Percentiles rank a stretch among this genome's conserved stretches.
Conservation (phyloP, 2,797 vertebrate species). For the Podarcis lilfordi region DNA sequence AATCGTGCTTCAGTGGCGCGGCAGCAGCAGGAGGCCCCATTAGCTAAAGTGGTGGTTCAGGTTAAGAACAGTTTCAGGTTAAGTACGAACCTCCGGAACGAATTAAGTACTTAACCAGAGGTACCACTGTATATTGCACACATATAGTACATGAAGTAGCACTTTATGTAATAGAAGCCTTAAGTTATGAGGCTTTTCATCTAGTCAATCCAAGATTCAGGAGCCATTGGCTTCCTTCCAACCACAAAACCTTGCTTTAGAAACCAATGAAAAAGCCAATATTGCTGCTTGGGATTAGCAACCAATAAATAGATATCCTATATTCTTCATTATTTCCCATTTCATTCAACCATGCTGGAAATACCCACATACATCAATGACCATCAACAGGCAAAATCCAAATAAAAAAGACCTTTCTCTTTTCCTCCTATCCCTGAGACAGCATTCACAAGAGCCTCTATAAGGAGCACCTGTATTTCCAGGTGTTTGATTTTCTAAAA, state of each 20-base stretch:
- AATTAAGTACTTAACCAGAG: too few species aligned
- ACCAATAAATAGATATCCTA: background rate
- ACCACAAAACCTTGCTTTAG: conserved; percentile 3
- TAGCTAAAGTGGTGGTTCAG: too few species aligned
- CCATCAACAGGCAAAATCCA: background rate
- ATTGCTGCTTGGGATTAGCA: background rate
- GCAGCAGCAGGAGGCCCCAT: too few species aligned
- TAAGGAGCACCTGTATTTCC: background rate
- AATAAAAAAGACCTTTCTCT: too few species aligned
- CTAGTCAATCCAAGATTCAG: background rate
- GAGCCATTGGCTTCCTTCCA: background rate
- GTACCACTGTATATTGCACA: background rate
- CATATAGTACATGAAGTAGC: background rate
- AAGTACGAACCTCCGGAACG: too few species aligned
- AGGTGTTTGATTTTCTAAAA: background rate
- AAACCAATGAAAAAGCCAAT: conserved; percentile 40
- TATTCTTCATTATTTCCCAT: background rate
- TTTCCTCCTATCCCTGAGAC: background rate
- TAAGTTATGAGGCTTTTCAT: background rate
- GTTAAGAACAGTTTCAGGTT: too few species aligned
- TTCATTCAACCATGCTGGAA: background rate
- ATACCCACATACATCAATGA: background rate
- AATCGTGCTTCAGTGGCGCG: too few species aligned
- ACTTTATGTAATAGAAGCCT: background rate
- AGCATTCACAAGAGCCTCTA: background rate